Percentiles rank a stretch among this genome's conserved stretches.
Conservation (phyloP, 2,113 vertebrate species). For the Seriola quinqueradiata region DNA sequence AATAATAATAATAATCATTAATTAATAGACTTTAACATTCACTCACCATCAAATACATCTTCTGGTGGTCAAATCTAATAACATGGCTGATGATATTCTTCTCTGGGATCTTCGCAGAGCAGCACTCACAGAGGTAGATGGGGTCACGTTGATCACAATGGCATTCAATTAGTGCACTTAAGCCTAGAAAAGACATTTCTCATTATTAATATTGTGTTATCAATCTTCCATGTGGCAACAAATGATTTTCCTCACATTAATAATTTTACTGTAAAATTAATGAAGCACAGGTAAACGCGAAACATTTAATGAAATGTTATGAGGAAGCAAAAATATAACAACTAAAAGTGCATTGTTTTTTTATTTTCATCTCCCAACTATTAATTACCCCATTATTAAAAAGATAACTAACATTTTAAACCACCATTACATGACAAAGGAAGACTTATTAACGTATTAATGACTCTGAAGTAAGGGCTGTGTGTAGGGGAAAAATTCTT, state of each 20-base stretch:
- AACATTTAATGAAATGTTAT: no score
- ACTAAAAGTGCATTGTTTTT: no score
- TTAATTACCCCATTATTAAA: no score
- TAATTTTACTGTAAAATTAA: neutral
- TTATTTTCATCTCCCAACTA: no score
- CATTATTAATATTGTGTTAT: neutral
- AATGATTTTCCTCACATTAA: neutral
- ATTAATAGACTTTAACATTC: neutral
- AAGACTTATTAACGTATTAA: neutral
- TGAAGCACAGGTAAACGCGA: no score
- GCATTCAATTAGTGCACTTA: conserved; percentile 42
- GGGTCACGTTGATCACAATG: neutral
- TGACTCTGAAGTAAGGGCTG: no score
- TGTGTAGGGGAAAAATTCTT: no score
- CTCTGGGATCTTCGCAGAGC: conserved; percentile 38
- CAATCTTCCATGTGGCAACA: neutral
- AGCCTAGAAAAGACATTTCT: conserved; percentile 31
- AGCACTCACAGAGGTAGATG: conserved; percentile 61
- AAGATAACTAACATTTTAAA: neutral
- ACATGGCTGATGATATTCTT: conserved; percentile 38
- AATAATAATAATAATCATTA: no score
- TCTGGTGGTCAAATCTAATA: conserved; percentile 16
- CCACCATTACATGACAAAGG: neutral
- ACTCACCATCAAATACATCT: conserved; percentile 38
- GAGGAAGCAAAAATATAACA: no score